A percentile compares a stretch with the other conserved stretches of the same genome.
Conservation (phyloP, 1,140 invertebrate species). For the Monochamus saltuarius region DNA sequence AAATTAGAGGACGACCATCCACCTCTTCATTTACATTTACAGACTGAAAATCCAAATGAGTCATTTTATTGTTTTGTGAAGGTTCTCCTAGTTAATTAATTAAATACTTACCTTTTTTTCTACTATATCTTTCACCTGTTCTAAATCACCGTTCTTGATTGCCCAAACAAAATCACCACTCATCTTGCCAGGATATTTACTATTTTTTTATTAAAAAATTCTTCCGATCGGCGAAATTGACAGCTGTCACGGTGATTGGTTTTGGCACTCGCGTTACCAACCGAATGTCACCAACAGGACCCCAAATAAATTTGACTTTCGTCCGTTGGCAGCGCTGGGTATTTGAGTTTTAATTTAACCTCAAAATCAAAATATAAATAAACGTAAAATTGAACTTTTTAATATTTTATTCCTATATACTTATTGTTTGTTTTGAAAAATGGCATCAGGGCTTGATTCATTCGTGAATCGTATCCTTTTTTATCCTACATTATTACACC, state of each 20-base stretch:
- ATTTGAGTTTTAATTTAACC: too few species aligned
- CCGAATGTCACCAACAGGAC: too few species aligned
- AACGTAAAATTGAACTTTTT: too few species aligned
- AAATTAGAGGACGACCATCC: conserved; percentile 80
- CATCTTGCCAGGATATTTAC: conserved; percentile 29
- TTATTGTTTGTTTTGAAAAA: background rate
- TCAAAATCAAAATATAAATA: too few species aligned
- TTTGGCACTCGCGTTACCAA: background rate
- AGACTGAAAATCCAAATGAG: conserved; percentile 59
- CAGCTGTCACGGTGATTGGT: conserved; percentile 8
- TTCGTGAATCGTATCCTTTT: conserved; percentile 22
- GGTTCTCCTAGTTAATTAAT: background rate
- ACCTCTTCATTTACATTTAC: conserved; percentile 84
- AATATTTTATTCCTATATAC: too few species aligned
- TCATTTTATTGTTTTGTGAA: background rate
- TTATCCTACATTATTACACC: background rate
- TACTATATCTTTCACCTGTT: conserved; percentile 84
- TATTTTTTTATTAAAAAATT: conserved; percentile 24
- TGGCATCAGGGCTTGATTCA: conserved; percentile 18
- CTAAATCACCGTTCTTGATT: conserved; percentile 92
- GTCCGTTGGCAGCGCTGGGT: too few species aligned
- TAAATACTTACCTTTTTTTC: conserved; percentile 71
- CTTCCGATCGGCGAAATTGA: background rate
- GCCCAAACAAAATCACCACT: conserved; percentile 81
- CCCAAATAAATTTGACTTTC: too few species aligned